Base-by-base conservation (phyloP, 2,888 invertebrate species). In the Fragum fragum region DNA sequence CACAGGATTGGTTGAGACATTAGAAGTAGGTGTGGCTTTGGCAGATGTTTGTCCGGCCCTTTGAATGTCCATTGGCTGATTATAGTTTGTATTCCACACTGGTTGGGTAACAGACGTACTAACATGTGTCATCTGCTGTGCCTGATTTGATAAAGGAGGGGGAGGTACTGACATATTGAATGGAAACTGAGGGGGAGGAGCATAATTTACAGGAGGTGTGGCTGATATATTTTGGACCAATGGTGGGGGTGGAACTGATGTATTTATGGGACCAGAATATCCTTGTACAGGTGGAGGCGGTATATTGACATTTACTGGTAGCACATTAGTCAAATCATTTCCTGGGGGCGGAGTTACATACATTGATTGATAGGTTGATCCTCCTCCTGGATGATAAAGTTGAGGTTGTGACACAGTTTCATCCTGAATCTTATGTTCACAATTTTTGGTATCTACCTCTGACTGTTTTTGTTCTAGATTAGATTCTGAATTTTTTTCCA, bases 221-320 rank as follows among this genome's bases (percentile, higher is more conserved):
- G 29, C 36, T 3, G 11, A 26, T 16, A 16, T 18, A 26, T 5
- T 28, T 1, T 7, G 7, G 18, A 7, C 21, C 32, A 3, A 2
- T 36, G 28, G 36, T 21, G 39, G 63, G 5, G 72, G 59, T 21
- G 59, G 57, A 26, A 28, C 59, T 26, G 14, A n/a, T 11, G 21
- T 39, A 39, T 32, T 36, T 9, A 36, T 32, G 14, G 36, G 68
- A 28, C 42, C n/a, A 26, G 53, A 32, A 29, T 36, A 47, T 47
- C 16, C 69, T 11, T 73, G 59, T 39, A 68, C 9, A 57, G 55
- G 36, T n/a, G 78, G 75, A 32, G 73, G 79, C 7, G 73, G 79
- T n/a, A 61, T 57, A 69, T 29, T 29, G n/a, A 68, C n/a, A 53
- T 70, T 61, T 11, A 29, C 42, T 14, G 53, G 57, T 18, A 39